These are phyloP conservation scores for Melanophora roralis DNA, from an alignment of 2,888 invertebrate species.

Conservation along the genomic window DNA sequence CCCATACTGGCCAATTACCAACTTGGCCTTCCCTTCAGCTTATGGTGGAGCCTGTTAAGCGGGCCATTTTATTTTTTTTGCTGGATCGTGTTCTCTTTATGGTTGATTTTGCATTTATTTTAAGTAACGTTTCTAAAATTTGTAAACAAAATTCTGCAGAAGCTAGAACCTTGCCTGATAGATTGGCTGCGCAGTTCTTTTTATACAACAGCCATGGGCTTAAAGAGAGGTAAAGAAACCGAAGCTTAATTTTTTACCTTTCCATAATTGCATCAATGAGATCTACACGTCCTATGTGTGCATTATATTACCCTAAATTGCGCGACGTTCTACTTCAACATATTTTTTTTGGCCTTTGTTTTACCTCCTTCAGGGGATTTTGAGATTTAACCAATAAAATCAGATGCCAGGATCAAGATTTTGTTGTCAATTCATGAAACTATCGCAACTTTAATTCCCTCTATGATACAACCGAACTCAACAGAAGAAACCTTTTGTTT, in stretches of 20 bases:
- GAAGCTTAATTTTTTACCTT: slow-evolving; percentile 56
- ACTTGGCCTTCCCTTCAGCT: neutral
- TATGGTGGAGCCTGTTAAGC: neutral
- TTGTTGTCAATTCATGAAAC: slow-evolving; percentile 73
- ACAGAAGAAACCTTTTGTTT: slow-evolving; percentile 19
- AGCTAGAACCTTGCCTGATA: slow-evolving; percentile 17
- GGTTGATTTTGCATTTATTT: too few species aligned
- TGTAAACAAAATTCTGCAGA: slow-evolving; percentile 38
- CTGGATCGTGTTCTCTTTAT: neutral
- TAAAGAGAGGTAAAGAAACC: slow-evolving; percentile 68
- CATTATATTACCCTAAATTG: slow-evolving; percentile 31
- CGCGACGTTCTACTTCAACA: slow-evolving; percentile 9
- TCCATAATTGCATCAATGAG: slow-evolving; percentile 56
- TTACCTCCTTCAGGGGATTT: neutral
- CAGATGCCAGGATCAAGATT: slow-evolving; percentile 65
- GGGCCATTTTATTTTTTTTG: slow-evolving; percentile 5
- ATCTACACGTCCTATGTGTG: slow-evolving; percentile 43
- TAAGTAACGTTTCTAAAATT: too few species aligned
- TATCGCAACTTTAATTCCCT: slow-evolving; percentile 59
- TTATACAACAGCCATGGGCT: slow-evolving; percentile 66
- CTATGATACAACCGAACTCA: too few species aligned
- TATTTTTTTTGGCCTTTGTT: neutral
- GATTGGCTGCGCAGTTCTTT: slow-evolving; percentile 3
- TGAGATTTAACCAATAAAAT: slow-evolving; percentile 64
- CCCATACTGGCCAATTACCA: neutral